phyloP scores from a whole-genome alignment of 2,797 vertebrate species.

The Heliangelus exortis region DNA sequence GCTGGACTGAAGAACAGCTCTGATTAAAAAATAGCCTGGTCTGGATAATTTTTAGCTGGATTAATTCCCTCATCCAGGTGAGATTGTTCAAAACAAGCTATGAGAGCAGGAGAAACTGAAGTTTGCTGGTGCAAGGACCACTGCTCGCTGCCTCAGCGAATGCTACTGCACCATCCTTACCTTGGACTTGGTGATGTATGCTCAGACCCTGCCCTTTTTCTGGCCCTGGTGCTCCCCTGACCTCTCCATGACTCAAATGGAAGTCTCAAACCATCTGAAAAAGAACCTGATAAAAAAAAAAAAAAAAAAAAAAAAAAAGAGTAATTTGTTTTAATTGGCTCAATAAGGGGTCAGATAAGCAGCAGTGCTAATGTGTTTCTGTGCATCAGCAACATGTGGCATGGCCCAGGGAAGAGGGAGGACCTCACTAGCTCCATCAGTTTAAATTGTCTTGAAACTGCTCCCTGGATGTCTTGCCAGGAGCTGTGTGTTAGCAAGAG shows the following conservation, averaged over 20 bases:
- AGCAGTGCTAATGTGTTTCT: background rate
- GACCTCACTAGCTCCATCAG: background rate
- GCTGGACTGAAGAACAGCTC: background rate
- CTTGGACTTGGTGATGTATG: background rate
- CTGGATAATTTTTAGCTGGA: background rate
- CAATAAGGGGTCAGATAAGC: background rate
- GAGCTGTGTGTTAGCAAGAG: background rate
- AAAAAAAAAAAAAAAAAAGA: background rate
- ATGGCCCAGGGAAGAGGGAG: background rate
- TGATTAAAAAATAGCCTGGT: background rate
- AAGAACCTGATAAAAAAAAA: background rate
- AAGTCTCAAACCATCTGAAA: constrained; percentile 30
- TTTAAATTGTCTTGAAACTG: background rate
- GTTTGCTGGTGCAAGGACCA: background rate
- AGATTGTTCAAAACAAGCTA: background rate
- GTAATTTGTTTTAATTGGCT: constrained; percentile 4
- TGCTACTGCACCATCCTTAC: fast-evolving
- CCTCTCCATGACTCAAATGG: background rate
- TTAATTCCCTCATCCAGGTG: background rate
- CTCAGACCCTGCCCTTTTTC: background rate
- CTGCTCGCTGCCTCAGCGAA: background rate
- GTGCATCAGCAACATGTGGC: background rate
- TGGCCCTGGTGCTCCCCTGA: background rate
- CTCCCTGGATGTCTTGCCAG: background rate
- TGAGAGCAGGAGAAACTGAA: background rate